Base-by-base conservation (phyloP, 2,797 vertebrate species). In the Australoheros facetus region DNA sequence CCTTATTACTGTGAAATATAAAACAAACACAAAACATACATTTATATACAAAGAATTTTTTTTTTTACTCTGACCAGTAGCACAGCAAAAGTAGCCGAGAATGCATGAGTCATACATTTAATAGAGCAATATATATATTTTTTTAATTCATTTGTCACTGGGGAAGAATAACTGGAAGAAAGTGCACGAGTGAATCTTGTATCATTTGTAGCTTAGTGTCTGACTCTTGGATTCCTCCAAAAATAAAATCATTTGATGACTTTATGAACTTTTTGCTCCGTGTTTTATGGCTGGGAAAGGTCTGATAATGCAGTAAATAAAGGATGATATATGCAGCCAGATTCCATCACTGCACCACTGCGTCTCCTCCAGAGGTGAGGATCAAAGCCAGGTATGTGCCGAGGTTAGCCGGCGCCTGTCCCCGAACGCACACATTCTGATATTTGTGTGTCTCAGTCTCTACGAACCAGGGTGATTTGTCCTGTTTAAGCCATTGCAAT, bases 221-320 rank as follows among this genome's bases (percentile, higher is more conserved):
- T 77, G 54, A 28, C 37, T 78, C 72, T 77, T 64, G 37, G 74
- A 80, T 71, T 77, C 19, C 21, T 77, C 6, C 34, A 74, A 71
- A 86, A 71, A 75, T 62, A 71, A 85, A 78, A 32, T 59, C 19
- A 66, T 82, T 73, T 87, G 87, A 90, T 75, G 81, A 85, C 83
- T 89, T 89, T 76, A 83, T 90, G 56, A 81, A 81, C 71, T 51
- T 74, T 82, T 82, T 4, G 3, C 28, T 79, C 28, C 1, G 51
- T 75, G 79, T 72, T 88, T 84, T 85, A 86, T 62, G 59, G 28
- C 77, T 28, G 4, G 78, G 51, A 66, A 58, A 21, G 37, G 53
- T 69, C 75, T 54, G 77, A 91, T 83, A 39, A 72, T 54, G 85
- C 64, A 57, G 78, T 90, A 90, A 92, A 92, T 88, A 89, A 85